phyloP scores from a whole-genome alignment of 2,797 vertebrate species.

The Neopelma chrysocephalum region DNA sequence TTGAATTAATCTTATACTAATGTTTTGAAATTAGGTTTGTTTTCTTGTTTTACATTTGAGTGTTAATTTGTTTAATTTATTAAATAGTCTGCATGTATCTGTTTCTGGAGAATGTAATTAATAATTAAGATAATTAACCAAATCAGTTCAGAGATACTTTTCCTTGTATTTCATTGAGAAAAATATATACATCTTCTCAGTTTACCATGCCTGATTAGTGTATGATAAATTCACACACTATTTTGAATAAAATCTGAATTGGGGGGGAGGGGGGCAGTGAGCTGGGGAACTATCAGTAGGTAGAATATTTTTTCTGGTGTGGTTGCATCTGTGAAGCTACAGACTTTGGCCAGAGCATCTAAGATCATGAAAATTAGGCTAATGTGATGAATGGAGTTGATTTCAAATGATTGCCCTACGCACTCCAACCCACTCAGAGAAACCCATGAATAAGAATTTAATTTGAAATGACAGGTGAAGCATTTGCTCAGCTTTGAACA shows the following conservation, averaged over 20 bases:
- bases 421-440: neutral
- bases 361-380: slow-evolving; percentile 7
- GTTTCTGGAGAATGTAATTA: neutral
- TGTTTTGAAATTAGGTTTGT: slow-evolving; percentile 15
- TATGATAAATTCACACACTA: neutral
- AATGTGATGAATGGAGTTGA: neutral
- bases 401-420: neutral
- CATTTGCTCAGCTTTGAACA: neutral
- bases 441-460: neutral
- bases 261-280: accelerated
- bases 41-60: slow-evolving; percentile 16
- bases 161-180: neutral
- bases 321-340: neutral
- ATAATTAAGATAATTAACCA: slow-evolving; percentile 24
- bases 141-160: neutral
- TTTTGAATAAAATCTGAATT: neutral
- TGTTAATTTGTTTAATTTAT: slow-evolving; percentile 12
- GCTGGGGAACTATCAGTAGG: neutral
- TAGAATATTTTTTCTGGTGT: neutral
- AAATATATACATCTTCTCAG: neutral
- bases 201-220: neutral
- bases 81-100: neutral
- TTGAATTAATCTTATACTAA: slow-evolving; percentile 19
- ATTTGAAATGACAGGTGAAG: neutral
- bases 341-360: neutral